A percentile compares a stretch with the other conserved stretches of the same genome.
These are phyloP conservation scores for Schizopygopsis malacanthus DNA, from an alignment of 2,797 vertebrate genomes.

Conservation along the genomic window DNA sequence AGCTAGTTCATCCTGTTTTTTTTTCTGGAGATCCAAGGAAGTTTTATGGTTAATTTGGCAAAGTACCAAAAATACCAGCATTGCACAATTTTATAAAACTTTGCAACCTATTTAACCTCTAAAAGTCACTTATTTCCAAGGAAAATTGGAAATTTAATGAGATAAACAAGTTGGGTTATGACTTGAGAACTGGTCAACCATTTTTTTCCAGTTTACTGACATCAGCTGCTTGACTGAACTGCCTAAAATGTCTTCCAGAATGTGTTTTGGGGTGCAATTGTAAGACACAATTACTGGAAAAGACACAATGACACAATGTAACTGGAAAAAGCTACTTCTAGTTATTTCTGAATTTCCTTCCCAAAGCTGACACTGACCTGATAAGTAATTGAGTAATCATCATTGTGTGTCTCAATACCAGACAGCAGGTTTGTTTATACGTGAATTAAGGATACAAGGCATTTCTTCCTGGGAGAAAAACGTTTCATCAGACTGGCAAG, in stretches of 20 bases:
- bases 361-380: background rate
- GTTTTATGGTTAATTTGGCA: too few species aligned
- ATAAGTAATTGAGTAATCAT: background rate
- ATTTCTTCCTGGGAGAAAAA: conserved; percentile 89
- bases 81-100: background rate
- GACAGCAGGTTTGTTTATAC: background rate
- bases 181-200: background rate
- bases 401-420: background rate
- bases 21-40: too few species aligned
- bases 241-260: background rate
- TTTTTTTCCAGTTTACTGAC: background rate
- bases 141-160: background rate
- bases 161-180: background rate
- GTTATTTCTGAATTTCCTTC: background rate
- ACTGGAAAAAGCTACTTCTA: conserved; percentile 2
- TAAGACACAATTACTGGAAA: background rate
- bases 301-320: too few species aligned
- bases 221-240: background rate
- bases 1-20: background rate
- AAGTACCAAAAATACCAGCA: background rate
- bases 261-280: background rate
- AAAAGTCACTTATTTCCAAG: background rate
- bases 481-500: conserved; percentile 79
- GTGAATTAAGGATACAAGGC: conserved; percentile 91
- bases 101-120: background rate